phyloP scores from a whole-genome alignment of 2,113 vertebrate genomes.

The Neogale vison region DNA sequence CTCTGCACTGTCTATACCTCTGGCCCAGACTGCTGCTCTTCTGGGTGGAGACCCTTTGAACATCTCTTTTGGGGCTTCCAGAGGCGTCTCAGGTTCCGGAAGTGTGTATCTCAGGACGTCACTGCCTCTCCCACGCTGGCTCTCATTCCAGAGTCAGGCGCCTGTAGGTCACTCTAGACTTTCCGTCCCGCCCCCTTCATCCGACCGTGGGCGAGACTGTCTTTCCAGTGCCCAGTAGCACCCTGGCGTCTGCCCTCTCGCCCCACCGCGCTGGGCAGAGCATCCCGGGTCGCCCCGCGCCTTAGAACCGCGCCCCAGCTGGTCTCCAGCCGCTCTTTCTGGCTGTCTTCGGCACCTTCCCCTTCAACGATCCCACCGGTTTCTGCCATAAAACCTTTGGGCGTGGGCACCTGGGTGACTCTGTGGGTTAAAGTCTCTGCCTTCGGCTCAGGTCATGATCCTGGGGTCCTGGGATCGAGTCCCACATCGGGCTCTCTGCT shows the following conservation, averaged over 20 bases:
- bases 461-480: too few relatives aligned
- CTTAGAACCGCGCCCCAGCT: not conserved
- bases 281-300: fast-evolving
- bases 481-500: too few relatives aligned
- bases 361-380: not conserved
- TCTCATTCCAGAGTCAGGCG: not conserved
- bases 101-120: not conserved
- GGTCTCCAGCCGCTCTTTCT: not conserved
- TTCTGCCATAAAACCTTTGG: not conserved
- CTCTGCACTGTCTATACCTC: not conserved
- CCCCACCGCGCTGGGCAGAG: too few relatives aligned
- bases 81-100: not conserved
- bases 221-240: not conserved
- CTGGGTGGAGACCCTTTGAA: not conserved
- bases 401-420: too few relatives aligned
- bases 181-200: not conserved
- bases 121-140: not conserved
- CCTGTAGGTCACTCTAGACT: not conserved
- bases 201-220: too few relatives aligned
- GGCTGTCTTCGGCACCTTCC: not conserved
- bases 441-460: too few relatives aligned
- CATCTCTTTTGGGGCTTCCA: not conserved
- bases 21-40: not conserved
- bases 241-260: not conserved
- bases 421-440: too few relatives aligned